Conservation (phyloP, 2,113 vertebrate species). For the Actenoides lindsayi region DNA sequence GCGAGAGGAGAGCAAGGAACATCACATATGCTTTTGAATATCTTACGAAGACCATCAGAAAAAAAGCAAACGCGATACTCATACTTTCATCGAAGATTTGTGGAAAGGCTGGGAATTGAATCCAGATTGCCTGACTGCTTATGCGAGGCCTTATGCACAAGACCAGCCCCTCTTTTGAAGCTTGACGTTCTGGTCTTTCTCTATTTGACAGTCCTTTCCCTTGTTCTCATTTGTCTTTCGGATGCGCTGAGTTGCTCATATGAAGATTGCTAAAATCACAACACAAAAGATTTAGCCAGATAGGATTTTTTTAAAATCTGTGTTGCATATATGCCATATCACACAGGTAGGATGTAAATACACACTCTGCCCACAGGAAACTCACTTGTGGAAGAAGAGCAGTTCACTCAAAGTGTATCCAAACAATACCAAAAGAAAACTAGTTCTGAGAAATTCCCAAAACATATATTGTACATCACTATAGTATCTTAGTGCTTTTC, state of each 20-base stretch:
- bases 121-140: constrained; percentile 48
- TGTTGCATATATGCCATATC: neutral
- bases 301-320: neutral
- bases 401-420: neutral
- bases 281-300: neutral
- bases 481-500: neutral
- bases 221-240: constrained; percentile 41
- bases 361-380: neutral
- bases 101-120: constrained; percentile 57
- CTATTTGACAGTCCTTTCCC: constrained; percentile 59
- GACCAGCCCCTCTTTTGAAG: constrained; percentile 52
- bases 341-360: neutral
- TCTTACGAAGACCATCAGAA: neutral
- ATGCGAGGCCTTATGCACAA: neutral
- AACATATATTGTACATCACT: neutral
- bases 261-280: neutral
- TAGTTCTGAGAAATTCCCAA: neutral
- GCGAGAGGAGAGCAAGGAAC: neutral
- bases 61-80: neutral
- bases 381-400: neutral
- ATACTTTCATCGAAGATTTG: constrained; percentile 25
- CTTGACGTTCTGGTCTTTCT: constrained; percentile 47
- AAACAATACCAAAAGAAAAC: neutral
- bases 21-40: constrained; percentile 18
- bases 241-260: neutral